Base-by-base conservation (phyloP, 1,140 invertebrate genomes). In the Pogonomyrmex californicus region DNA sequence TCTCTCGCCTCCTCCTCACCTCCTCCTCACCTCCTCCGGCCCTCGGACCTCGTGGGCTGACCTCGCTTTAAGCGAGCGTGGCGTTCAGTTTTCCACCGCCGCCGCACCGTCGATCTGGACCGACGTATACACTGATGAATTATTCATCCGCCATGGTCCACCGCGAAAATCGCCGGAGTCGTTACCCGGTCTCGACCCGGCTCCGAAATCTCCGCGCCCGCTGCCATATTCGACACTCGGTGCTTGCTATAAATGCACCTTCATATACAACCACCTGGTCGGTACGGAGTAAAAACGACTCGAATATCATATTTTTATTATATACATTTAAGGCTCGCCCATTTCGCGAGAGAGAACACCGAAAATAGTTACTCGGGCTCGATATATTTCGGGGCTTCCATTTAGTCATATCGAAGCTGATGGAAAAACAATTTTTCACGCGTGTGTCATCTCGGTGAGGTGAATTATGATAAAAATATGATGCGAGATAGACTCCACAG, bases 81-180 rank as follows among this genome's bases (percentile, higher is more conserved):
- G 70, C 23, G 90, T 91, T 91, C 79, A 79, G 78, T 90, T 91
- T 91, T 87, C 89, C 90, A 49, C 47, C 73, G 6, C 10, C 49
- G 6, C 88, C 85, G 87, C 90, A 49, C 47, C 73, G 6, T 7
- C 49, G 6, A 30, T 44, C 54, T 75, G 33, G 12, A 54, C 62
- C 41, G 41, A 63, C 41, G 23, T 14, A 49, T 7, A 66, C 33
- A 54, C 47, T 17, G 73, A 91, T 91, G 85, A 91, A 91, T 91
- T 81, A 90, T 91, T 91, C 89, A 90, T 87, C 12, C 47, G 66
- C 3, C 14, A 33, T 4, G 62, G 87, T 82, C 44, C 79, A 56
- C 49, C 85, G 41, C 54, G 76, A 82, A 82, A 88, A 90, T 90
- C 62, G 54, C 44, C 75, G 65, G 38, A 79, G 44, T 79, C 38